Evolutionary conservation across 2,888 invertebrate genomes (phyloP).

Genomic region (Melipona beecheii): DNA sequence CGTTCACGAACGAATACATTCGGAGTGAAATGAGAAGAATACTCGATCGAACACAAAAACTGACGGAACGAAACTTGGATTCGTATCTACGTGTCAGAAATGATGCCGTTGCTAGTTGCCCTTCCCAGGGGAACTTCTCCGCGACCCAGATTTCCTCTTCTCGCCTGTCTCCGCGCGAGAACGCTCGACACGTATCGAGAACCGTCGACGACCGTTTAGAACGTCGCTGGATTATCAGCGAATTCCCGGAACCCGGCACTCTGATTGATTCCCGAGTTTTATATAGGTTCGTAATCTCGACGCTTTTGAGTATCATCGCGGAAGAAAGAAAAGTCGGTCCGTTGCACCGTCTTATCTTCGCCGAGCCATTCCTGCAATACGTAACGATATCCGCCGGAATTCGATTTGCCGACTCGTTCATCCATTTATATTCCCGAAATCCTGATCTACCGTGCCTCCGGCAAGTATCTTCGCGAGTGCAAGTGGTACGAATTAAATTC

Average conservation of each 20-base stretch:
- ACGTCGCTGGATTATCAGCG: not conserved
- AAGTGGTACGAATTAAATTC: not conserved
- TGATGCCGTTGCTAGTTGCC: not conserved
- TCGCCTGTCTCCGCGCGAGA: not conserved
- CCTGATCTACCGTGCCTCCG: slow-evolving; percentile 1
- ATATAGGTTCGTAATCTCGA: not conserved
- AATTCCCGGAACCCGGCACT: not conserved
- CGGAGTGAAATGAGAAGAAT: too few species aligned
- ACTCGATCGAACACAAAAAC: too few species aligned
- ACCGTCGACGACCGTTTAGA: not conserved
- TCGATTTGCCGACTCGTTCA: slow-evolving; percentile 5
- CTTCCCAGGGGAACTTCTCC: not conserved
- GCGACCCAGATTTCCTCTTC: not conserved
- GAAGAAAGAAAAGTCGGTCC: not conserved
- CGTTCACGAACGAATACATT: too few species aligned
- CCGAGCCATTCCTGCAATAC: slow-evolving; percentile 1
- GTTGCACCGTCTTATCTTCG: slow-evolving; percentile 12
- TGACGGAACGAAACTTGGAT: too few species aligned
- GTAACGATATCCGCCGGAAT: slow-evolving; percentile 26
- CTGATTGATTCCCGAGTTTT: not conserved
- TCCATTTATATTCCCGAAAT: slow-evolving; percentile 27
- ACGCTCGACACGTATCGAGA: not conserved
- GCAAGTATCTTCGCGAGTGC: not conserved
- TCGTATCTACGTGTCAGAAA: too few species aligned
- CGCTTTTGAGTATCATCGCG: not conserved